phyloP scores from a whole-genome alignment of 92 coral and sea anemone species.

The Epizoanthus ramosus region DNA sequence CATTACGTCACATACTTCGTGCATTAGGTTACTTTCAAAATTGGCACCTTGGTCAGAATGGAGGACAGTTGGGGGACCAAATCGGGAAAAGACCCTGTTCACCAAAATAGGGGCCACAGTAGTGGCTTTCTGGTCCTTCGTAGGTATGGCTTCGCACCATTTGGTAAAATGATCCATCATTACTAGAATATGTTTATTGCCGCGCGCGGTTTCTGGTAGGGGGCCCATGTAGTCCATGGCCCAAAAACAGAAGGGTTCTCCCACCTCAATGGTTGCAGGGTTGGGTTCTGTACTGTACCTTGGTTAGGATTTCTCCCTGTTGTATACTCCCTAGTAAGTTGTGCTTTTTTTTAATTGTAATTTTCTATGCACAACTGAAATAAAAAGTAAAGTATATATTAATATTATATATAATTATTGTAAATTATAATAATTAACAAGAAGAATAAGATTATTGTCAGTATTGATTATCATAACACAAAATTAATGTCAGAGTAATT shows the following conservation, averaged over 20 bases:
- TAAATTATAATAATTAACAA: no score
- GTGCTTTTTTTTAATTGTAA: no score
- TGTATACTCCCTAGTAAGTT: no score
- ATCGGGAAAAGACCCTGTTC: conserved; percentile 40
- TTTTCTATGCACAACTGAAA: no score
- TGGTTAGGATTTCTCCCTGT: no score
- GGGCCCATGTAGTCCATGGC: conserved; percentile 65
- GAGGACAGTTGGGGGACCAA: conserved; percentile 52
- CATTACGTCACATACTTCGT: conserved; percentile 54
- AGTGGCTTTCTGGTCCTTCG: conserved; percentile 22
- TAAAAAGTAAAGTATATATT: no score
- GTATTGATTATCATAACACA: no score
- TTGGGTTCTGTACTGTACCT: no score
- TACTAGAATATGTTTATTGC: conserved; percentile 53
- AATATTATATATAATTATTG: no score
- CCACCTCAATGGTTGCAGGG: conserved; percentile 37
- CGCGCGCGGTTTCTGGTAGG: conserved; percentile 35
- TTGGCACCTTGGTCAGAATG: conserved; percentile 65
- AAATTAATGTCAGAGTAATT: no score
- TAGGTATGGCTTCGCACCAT: conserved; percentile 49
- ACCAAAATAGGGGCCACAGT: conserved; percentile 30
- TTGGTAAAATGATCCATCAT: conserved; percentile 57
- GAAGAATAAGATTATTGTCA: no score
- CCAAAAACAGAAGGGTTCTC: conserved; percentile 68
- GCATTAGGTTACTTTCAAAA: conserved; percentile 51